Evolutionary conservation across 2,888 invertebrate genomes (phyloP).

Genomic region (Plebejus anna): DNA sequence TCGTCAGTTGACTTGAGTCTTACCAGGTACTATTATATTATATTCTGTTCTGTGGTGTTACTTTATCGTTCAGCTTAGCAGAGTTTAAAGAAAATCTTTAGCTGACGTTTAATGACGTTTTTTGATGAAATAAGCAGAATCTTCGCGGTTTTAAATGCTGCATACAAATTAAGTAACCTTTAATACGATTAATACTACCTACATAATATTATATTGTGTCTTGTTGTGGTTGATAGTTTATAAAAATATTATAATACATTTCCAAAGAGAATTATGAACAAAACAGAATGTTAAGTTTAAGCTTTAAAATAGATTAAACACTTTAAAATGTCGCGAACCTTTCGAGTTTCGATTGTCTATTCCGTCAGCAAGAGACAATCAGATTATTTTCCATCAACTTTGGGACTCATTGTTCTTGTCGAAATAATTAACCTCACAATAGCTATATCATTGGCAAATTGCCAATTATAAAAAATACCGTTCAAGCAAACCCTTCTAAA

Average conservation of each 20-base stretch:
- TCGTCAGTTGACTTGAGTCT: not conserved
- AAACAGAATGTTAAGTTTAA: not conserved
- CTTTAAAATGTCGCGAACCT: not conserved
- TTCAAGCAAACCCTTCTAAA: conserved; percentile 69
- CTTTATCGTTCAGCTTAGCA: not conserved
- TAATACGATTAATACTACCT: too few species aligned
- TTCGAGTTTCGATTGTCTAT: not conserved
- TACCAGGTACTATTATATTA: too few species aligned
- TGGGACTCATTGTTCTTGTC: conserved; percentile 22
- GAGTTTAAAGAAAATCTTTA: not conserved
- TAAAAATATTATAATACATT: too few species aligned
- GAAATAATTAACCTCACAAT: conserved; percentile 20
- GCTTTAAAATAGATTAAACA: not conserved
- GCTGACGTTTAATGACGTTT: too few species aligned
- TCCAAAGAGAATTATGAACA: not conserved
- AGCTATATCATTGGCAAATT: conserved; percentile 19
- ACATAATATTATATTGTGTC: too few species aligned
- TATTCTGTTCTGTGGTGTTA: not conserved
- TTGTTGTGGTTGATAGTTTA: too few species aligned
- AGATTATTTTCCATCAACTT: conserved; percentile 16
- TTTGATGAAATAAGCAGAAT: too few species aligned
- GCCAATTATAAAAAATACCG: conserved; percentile 35
- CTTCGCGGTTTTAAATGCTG: too few species aligned
- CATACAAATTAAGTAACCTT: too few species aligned
- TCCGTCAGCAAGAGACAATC: not conserved